Base-by-base conservation (phyloP, 2,113 vertebrate species). In the Cercocebus atys region DNA sequence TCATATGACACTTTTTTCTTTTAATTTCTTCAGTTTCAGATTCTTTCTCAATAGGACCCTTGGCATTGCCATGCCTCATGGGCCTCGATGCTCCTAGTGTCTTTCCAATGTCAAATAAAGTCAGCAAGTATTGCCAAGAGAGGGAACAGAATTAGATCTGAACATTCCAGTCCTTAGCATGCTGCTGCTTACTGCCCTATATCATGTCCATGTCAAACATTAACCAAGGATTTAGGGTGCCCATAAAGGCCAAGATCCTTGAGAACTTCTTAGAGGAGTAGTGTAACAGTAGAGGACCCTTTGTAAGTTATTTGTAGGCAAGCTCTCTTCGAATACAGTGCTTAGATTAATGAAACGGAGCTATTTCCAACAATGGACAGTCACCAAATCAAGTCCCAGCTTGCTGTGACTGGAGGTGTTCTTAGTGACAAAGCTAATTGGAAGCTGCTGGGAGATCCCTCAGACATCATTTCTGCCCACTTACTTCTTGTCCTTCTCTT, bases 1-100 rank as follows among this genome's bases (percentile, higher is more conserved):
- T 92, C 40, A 3, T 72, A 22, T 17, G 81, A 82, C 6, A 82
- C 81, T 94, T 72, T 76, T 64, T 23, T 32, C 72, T 96, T 95
- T 43, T 38, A 50, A 50, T 96, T 88, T 30, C 35, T 90, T 82
- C 38, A 2, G 17, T 79, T 84, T 90, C 66, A 95, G 12, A 61
- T 32, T 94, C 55, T 96, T 96, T 92, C 84, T 96, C 83, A 81
- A 35, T 75, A 70, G 38, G 35, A 84, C 76, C 82, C 38, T 96
- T 88, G 57, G 66, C 43, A 23, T 50, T 57, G 70, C 57, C 88
- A 73, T n/a, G 23, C 52, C 23, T 50, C 11, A 5, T 27, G 17
- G 66, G 50, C 84, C 40, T 73, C 52, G 30, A 27, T 82, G 45
- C 35, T 88, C 57, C 52, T 73, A 17, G 38, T 23, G 4, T 90